These are phyloP conservation scores for Limanda limanda DNA, from an alignment of 2,113 vertebrate species.

Conservation along the genomic window DNA sequence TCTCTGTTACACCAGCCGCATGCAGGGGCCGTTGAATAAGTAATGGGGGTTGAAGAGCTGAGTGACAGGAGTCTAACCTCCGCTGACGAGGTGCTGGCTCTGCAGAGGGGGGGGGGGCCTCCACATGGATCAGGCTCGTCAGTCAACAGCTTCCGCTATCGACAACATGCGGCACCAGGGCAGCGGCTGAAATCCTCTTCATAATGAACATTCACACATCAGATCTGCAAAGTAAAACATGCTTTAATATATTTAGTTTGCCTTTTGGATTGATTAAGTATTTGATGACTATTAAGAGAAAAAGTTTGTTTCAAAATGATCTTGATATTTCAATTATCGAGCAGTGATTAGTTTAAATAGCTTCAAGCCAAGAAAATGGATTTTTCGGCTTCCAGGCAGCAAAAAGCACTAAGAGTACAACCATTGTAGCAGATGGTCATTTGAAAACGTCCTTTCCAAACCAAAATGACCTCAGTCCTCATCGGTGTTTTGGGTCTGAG, in stretches of 20 bases:
- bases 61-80: conserved; percentile 70
- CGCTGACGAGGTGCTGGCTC: conserved; percentile 44
- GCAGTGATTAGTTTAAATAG: neutral
- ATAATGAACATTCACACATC: neutral
- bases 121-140: conserved; percentile 51
- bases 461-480: too few relatives aligned
- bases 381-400: too few relatives aligned
- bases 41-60: conserved; percentile 60
- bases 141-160: conserved; percentile 46
- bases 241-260: neutral
- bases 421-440: too few relatives aligned
- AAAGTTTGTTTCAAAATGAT: neutral
- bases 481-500: too few relatives aligned
- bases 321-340: neutral
- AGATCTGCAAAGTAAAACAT: neutral
- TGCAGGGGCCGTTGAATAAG: conserved; percentile 60
- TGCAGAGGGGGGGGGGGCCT: conserved; percentile 38
- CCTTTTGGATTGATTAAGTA: neutral
- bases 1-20: conserved; percentile 40
- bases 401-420: too few relatives aligned
- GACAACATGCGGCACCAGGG: neutral
- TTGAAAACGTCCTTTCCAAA: too few relatives aligned
- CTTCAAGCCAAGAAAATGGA: neutral
- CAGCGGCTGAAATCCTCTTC: neutral
- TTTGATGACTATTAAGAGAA: neutral